A percentile compares a stretch with the other conserved stretches of the same genome.
These are phyloP conservation scores for Hypsibius dujardini DNA, from an alignment of 1,140 invertebrate species.

Conservation along the genomic window DNA sequence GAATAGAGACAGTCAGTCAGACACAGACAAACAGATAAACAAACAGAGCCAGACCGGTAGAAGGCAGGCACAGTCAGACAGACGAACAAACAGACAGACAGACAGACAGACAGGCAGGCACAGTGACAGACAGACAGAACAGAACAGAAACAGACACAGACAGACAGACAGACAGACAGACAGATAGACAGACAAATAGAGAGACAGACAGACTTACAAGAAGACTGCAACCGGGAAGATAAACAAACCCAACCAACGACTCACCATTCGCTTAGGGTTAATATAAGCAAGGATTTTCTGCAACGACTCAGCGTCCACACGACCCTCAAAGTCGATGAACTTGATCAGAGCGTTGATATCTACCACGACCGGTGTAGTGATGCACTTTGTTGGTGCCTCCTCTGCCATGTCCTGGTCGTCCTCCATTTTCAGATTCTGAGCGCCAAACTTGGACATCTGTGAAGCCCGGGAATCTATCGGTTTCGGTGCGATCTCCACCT, in stretches of 20 bases:
- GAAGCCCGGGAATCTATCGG: background rate
- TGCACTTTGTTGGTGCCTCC: slow-evolving; percentile 74
- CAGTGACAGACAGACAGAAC: too few relatives aligned
- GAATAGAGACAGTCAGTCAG: background rate
- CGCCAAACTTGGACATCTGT: background rate
- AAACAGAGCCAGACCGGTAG: slow-evolving; percentile 20
- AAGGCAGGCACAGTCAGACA: slow-evolving; percentile 18
- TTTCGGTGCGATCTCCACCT: slow-evolving; percentile 20
- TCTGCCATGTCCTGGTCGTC: slow-evolving; percentile 26
- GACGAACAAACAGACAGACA: too few relatives aligned
- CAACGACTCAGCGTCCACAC: slow-evolving; percentile 90
- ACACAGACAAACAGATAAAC: too few relatives aligned
- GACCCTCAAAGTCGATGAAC: slow-evolving; percentile 93
- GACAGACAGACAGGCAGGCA: too few relatives aligned
- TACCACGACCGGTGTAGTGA: slow-evolving; percentile 53
- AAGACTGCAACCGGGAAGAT: too few relatives aligned
- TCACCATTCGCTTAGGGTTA: slow-evolving; percentile 21
- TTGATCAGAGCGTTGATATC: slow-evolving; percentile 65
- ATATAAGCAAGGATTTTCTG: slow-evolving; percentile 57
- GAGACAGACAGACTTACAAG: too few relatives aligned
- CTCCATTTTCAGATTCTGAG: slow-evolving; percentile 26
- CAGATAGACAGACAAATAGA: too few relatives aligned
- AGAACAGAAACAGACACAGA: too few relatives aligned
- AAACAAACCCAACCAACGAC: background rate
- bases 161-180: too few relatives aligned